Base-by-base conservation (phyloP, 2,113 vertebrate genomes). In the Dinomys branickii region DNA sequence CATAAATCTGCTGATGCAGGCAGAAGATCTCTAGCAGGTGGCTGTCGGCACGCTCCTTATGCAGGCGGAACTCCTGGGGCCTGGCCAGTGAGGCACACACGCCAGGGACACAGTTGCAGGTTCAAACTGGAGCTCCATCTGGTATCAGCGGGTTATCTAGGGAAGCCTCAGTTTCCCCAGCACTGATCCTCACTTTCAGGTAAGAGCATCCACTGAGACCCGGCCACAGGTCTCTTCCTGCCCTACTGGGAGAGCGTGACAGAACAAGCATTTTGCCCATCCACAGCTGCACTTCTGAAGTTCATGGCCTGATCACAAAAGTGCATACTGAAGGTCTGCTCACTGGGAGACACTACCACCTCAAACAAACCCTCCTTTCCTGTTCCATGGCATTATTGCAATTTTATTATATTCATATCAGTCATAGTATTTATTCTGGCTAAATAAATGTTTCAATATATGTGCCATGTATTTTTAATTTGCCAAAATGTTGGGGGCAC, bases 21-120 rank as follows among this genome's bases (percentile, higher is more conserved):
- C 41, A 4, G 6, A 13, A 9, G 6, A 30, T 17, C 1, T 47
- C 38, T 35, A 9, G 44, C 38, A 5, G 0, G 5, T 0, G 1
- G 19, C 41, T 22, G 0, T 2, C 5, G 3, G 28, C 24, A 8
- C 10, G 24, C 19, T 24, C 35, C 85, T 17, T 2, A 19, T 8
- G 24, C 30, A 59, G 28, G 41, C 5, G 4, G n/a, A 7, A 16
- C 73, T 47, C 73, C 20, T 77, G 11, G 0, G 1, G 71, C n/a
- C 2, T 1, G 22, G 3, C 35, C 20, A 35, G 19, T 16, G 7
- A 10, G 44, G 52, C 17, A 11, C 7, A 11, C 0, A 6, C 0
- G 3, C 1, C 12, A 17, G 10, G 5, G 12, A 19, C 26, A 5
- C 35, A 16, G 58, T 26, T 44, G 6, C 0, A 41, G 82, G 16